A percentile compares a stretch with the other conserved stretches of the same genome.
Conservation (phyloP, 2,888 invertebrate genomes). For the Cerastis rubricosa region DNA sequence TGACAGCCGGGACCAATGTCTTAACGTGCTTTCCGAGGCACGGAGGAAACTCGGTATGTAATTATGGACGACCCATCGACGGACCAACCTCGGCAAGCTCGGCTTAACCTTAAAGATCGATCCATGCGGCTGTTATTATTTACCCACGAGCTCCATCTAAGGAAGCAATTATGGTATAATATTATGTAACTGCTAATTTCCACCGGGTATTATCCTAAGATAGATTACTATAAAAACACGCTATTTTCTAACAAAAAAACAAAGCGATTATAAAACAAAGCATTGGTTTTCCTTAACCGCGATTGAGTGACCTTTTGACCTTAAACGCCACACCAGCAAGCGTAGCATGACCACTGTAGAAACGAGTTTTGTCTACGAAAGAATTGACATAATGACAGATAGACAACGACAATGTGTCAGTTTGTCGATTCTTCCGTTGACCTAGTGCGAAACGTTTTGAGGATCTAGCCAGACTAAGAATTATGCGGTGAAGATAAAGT, state of each 20-base stretch:
- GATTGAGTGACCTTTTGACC: slow-evolving; percentile 14
- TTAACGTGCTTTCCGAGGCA: no score
- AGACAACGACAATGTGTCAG: no score
- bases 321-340: neutral
- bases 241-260: slow-evolving; percentile 32
- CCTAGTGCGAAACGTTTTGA: neutral
- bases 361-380: no score
- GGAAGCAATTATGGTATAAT: slow-evolving; percentile 31
- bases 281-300: slow-evolving; percentile 28
- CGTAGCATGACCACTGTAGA: no score
- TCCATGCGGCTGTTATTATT: no score
- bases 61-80: no score
- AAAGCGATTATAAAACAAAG: slow-evolving; percentile 13
- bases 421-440: no score
- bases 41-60: no score
- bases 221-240: slow-evolving; percentile 16
- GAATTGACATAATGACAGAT: no score
- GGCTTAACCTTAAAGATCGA: no score
- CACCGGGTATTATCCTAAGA: slow-evolving; percentile 22
- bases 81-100: no score
- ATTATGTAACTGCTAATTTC: slow-evolving; percentile 30
- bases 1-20: no score
- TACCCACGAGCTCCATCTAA: neutral
- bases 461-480: neutral
- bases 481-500: neutral